Conservation (phyloP, 2,888 invertebrate species). For the Tyria jacobaeae region DNA sequence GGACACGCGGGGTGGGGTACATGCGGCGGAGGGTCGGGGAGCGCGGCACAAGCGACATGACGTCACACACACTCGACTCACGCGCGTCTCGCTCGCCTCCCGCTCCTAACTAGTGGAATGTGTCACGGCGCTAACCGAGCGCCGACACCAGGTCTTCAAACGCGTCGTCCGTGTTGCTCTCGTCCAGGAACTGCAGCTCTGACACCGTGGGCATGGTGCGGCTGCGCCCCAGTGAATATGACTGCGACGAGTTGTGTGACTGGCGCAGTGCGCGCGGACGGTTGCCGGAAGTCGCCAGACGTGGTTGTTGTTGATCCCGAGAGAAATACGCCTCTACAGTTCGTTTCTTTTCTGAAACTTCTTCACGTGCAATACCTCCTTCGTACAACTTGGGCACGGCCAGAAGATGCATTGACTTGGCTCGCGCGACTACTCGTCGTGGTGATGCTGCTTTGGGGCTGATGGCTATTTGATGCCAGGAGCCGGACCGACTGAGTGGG, state of each 20-base stretch:
- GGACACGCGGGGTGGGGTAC: conserved; percentile 48
- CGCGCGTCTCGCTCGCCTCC: conserved; percentile 83
- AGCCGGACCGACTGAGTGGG: conserved; percentile 89
- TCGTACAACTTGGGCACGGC: conserved; percentile 93
- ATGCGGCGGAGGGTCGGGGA: conserved; percentile 48
- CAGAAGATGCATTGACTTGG: conserved; percentile 91
- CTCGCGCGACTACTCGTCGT: conserved; percentile 80
- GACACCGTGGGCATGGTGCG: conserved; percentile 92
- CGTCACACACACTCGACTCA: conserved; percentile 85
- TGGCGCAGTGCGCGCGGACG: conserved; percentile 72
- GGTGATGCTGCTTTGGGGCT: conserved; percentile 77
- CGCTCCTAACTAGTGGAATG: conserved; percentile 82
- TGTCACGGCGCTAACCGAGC: conserved; percentile 77
- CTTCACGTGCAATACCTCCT: conserved; percentile 90
- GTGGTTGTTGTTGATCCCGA: conserved; percentile 61
- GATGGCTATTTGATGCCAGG: conserved; percentile 91
- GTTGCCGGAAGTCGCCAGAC: conserved; percentile 32
- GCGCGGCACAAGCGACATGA: conserved; percentile 77
- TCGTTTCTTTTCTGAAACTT: conserved; percentile 89
- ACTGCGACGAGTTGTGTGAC: conserved; percentile 43
- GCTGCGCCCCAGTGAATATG: conserved; percentile 89
- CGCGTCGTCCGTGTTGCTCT: conserved; percentile 94
- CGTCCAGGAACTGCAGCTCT: conserved; percentile 89
- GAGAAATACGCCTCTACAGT: conserved; percentile 92
- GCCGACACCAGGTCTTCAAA: conserved; percentile 94